Conservation (phyloP, 2,888 invertebrate genomes). For the Pemphredon lugubris region DNA sequence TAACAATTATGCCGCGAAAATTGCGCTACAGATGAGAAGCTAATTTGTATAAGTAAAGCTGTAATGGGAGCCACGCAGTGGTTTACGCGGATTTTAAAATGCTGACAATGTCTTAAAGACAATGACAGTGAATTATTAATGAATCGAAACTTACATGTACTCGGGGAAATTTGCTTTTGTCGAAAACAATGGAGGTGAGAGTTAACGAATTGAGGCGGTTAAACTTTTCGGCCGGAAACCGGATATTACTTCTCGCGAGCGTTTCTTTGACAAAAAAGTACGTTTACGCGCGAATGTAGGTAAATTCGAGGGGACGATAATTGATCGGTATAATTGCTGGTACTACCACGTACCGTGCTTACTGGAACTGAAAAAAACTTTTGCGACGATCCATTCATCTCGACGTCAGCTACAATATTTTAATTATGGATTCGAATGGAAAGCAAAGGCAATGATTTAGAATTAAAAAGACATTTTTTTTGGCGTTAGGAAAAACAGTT, state of each 20-base stretch:
- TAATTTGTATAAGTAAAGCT: conserved; percentile 24
- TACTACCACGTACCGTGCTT: too few species aligned
- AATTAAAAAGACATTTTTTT: too few species aligned
- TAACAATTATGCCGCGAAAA: conserved; percentile 27
- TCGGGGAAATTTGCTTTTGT: conserved; percentile 64
- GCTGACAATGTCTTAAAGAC: conserved; percentile 47
- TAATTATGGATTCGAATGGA: too few species aligned
- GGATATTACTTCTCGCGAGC: conserved; percentile 29
- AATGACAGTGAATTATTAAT: conserved; percentile 64
- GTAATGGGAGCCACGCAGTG: not conserved
- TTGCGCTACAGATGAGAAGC: not conserved
- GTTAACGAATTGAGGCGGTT: conserved; percentile 64
- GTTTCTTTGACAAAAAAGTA: conserved; percentile 18
- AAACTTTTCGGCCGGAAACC: conserved; percentile 24
- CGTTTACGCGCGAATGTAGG: not conserved
- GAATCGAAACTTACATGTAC: conserved; percentile 63
- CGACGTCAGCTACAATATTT: too few species aligned
- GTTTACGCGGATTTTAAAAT: conserved; percentile 37
- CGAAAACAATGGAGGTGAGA: conserved; percentile 71
- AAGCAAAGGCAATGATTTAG: too few species aligned
- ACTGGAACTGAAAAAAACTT: too few species aligned
- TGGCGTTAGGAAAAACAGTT: too few species aligned
- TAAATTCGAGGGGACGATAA: not conserved
- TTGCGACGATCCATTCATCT: too few species aligned
- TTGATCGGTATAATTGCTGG: too few species aligned